These are phyloP conservation scores for Chelon labrosus DNA, from an alignment of 2,797 vertebrate species.

Conservation along the genomic window DNA sequence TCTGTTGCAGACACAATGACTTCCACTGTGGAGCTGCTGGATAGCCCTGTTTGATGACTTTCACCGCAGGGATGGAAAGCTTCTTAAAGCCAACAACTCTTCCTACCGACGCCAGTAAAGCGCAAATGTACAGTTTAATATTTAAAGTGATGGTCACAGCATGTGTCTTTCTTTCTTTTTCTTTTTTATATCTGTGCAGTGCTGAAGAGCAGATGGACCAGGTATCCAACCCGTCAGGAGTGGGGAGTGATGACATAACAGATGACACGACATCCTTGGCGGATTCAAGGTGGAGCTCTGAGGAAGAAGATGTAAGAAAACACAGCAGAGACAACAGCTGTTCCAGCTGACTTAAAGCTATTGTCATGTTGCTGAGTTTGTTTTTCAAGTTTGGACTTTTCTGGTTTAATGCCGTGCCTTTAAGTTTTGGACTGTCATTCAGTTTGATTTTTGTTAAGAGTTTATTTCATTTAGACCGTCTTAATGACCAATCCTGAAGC, in stretches of 20 bases:
- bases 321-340: neutral
- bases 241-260: slow-evolving; percentile 70
- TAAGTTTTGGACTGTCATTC: too few species aligned
- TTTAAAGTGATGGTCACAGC: neutral
- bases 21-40: slow-evolving; percentile 26
- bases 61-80: slow-evolving; percentile 1
- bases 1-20: slow-evolving; percentile 37
- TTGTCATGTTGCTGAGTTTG: neutral
- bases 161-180: neutral
- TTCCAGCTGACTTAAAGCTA: neutral
- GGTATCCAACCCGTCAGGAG: slow-evolving; percentile 55
- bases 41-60: slow-evolving; percentile 15
- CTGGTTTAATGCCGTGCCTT: too few species aligned
- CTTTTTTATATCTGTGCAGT: slow-evolving; percentile 15
- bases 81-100: neutral
- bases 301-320: slow-evolving; percentile 69
- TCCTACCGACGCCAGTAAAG: neutral
- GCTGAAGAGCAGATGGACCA: slow-evolving; percentile 73
- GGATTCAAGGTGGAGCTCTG: slow-evolving; percentile 70
- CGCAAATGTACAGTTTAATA: neutral
- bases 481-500: too few species aligned
- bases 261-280: slow-evolving; percentile 64
- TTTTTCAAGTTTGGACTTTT: too few species aligned
- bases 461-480: too few species aligned
- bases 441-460: too few species aligned